Percentiles rank a stretch among this genome's conserved stretches.
These are phyloP conservation scores for Cryptus viduatorius DNA, from an alignment of 2,888 invertebrate genomes.

Conservation along the genomic window DNA sequence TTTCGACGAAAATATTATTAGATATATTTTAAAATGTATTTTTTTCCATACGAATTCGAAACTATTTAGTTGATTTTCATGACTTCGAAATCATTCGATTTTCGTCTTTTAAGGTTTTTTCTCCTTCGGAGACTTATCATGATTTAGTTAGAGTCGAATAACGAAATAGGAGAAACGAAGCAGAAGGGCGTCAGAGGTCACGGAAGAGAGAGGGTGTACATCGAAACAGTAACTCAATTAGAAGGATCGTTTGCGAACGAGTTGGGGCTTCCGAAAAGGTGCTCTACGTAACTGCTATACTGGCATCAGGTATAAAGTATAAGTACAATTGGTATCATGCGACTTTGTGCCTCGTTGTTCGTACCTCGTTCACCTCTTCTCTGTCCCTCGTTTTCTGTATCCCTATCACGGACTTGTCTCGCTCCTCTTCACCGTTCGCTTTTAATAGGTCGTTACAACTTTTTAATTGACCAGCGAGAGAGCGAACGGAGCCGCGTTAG, in stretches of 20 bases:
- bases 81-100: neutral
- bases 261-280: slow-evolving; percentile 45
- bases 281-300: slow-evolving; percentile 20
- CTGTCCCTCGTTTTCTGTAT: slow-evolving; percentile 50
- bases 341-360: slow-evolving; percentile 60
- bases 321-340: slow-evolving; percentile 61
- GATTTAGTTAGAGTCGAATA: neutral
- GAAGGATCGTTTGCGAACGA: slow-evolving; percentile 60
- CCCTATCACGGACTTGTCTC: slow-evolving; percentile 65
- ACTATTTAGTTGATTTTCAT: neutral
- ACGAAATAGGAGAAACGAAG: slow-evolving; percentile 20
- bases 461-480: slow-evolving; percentile 71
- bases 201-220: slow-evolving; percentile 25
- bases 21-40: no score
- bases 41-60: neutral
- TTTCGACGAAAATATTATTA: no score
- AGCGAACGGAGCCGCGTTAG: slow-evolving; percentile 63
- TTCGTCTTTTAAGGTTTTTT: neutral
- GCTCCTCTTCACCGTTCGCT: slow-evolving; percentile 65
- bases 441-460: slow-evolving; percentile 75
- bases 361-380: slow-evolving; percentile 53
- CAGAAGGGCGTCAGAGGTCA: no score
- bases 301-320: slow-evolving; percentile 16
- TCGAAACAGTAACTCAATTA: slow-evolving; percentile 64
- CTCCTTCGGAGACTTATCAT: no score